Evolutionary conservation across 1,140 invertebrate genomes (phyloP), one percentile per base, ranked within the genome.

Genomic region (Heliconius hewitsoni): DNA sequence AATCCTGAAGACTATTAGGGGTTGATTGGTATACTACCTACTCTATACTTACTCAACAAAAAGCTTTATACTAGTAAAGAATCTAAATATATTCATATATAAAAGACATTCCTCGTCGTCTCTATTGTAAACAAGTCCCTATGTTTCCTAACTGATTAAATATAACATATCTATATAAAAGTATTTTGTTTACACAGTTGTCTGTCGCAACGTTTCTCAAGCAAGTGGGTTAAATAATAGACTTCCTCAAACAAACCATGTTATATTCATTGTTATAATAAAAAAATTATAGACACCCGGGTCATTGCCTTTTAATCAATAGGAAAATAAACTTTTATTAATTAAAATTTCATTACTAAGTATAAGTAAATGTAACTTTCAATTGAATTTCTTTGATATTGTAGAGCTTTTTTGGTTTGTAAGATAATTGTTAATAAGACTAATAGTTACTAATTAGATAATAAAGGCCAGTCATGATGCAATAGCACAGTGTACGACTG

Each of bases 151-250:
- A 74, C 73, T 74, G 73, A 74, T 74, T 52, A 74, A 75, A 60
- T 34, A 19, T 66, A 66, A 66, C 60, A 66, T 19, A 60, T 39
- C 27, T 75, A 18, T 75, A 57, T 75, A 39, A 75, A 74, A 74
- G 46, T 46, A 46, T 55, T 23, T n/a, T 75, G 74, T 75, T 60
- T 34, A 75, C 74, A 27, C 74, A 75, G 55, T 60, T 75, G 74
- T 60, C 74, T 75, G 74, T 75, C 74, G 74, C 74, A 75, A 75
- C 57, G 30, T 75, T 39, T 19, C 73, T 50, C 6, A 30, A 52
- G 30, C 74, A 75, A 75, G 50, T 75, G 18, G 52, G 74, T 75
- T 75, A 75, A 75, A 74, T 74, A 52, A 74, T 74, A 13, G 27
- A 52, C 42, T 52, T 74, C 73, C 73, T 74, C 73, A 74, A 57